Evolutionary conservation across 2,797 vertebrate species (phyloP).

Genomic region (Zenarchopterus dispar): DNA sequence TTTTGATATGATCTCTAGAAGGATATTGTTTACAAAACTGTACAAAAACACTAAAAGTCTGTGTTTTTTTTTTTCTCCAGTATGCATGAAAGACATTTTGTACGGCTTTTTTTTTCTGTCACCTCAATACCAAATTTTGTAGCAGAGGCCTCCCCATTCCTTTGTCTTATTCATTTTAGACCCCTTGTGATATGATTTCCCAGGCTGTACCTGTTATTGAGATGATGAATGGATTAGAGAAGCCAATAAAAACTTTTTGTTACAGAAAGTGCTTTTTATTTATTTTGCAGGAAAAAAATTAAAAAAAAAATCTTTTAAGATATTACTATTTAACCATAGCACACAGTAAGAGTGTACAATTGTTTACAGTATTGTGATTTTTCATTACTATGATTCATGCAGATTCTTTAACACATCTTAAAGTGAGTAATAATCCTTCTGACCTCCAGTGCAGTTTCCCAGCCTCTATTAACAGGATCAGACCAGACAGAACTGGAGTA

Average conservation of each 20-base stretch:
- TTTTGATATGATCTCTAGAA: conserved; percentile 88
- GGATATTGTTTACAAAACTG: conserved; percentile 89
- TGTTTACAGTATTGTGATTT: too few relatives aligned
- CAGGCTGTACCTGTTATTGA: conserved; percentile 87
- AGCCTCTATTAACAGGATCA: too few relatives aligned
- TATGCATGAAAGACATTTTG: conserved; percentile 86
- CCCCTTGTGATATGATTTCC: conserved; percentile 81
- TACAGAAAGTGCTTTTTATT: conserved; percentile 54
- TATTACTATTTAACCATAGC: too few relatives aligned
- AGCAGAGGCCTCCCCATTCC: conserved; percentile 80
- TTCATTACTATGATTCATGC: too few relatives aligned
- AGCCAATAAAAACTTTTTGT: conserved; percentile 86
- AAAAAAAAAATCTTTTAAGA: too few relatives aligned
- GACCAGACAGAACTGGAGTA: too few relatives aligned
- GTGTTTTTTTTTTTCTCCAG: conserved; percentile 74
- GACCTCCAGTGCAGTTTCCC: too few relatives aligned
- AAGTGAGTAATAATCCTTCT: too few relatives aligned
- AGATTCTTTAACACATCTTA: too few relatives aligned
- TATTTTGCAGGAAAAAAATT: not conserved
- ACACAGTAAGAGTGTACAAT: too few relatives aligned
- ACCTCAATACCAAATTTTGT: conserved; percentile 87
- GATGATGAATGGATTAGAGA: conserved; percentile 86
- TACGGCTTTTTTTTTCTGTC: conserved; percentile 82
- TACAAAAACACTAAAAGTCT: conserved; percentile 89
- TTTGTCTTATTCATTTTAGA: conserved; percentile 82